These are phyloP conservation scores for Julus scanicus DNA, from an alignment of 2,888 invertebrate genomes.

Conservation along the genomic window DNA sequence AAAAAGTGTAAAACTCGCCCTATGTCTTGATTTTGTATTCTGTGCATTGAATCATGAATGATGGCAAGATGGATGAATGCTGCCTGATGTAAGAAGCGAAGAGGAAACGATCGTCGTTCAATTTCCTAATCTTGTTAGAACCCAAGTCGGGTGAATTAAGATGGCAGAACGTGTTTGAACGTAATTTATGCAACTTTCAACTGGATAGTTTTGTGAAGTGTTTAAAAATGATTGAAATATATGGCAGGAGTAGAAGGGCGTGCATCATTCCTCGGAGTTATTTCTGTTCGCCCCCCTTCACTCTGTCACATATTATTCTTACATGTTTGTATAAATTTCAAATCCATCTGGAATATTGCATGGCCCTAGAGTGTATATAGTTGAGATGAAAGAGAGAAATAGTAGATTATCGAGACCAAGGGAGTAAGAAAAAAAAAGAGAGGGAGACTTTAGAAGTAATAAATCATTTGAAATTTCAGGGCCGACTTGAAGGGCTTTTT, in stretches of 20 bases:
- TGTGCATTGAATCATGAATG: not conserved
- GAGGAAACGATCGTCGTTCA: not conserved
- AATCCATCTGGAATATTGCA: not conserved
- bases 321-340: not conserved
- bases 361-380: not conserved
- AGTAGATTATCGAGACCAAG: not conserved
- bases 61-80: not conserved
- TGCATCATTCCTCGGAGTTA: too few relatives aligned
- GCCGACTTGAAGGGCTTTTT: not conserved
- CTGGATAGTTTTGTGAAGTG: not conserved
- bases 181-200: not conserved
- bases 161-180: not conserved
- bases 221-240: slow-evolving; percentile 10
- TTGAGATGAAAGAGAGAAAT: not conserved
- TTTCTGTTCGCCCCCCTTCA: not conserved
- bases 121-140: slow-evolving; percentile 4
- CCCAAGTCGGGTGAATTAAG: not conserved
- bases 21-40: not conserved
- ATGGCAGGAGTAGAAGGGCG: not conserved
- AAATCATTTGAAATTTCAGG: not conserved
- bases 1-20: not conserved
- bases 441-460: not conserved
- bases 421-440: not conserved
- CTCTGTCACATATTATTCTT: not conserved
- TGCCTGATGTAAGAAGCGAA: not conserved